phyloP scores from a whole-genome alignment of 2,888 invertebrate species.

The Isotomurus palustris region DNA sequence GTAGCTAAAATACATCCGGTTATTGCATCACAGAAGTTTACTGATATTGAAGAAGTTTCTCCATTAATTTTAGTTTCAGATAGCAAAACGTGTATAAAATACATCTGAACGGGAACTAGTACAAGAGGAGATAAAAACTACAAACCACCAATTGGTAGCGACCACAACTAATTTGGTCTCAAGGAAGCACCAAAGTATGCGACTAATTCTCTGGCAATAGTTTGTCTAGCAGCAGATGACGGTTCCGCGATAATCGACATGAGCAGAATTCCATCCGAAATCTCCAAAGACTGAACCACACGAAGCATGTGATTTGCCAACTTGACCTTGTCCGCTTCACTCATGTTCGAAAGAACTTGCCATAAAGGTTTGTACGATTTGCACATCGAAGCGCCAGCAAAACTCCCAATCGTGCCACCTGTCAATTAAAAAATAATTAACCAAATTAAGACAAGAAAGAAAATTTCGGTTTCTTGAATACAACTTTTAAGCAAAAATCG shows the following conservation, averaged over 20 bases:
- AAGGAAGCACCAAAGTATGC: conserved; percentile 17
- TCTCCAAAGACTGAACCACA: conserved; percentile 28
- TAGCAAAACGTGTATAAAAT: too few relatives aligned
- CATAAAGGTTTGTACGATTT: conserved; percentile 33
- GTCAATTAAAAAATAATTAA: not conserved
- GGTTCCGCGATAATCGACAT: conserved; percentile 31
- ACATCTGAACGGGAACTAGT: too few relatives aligned
- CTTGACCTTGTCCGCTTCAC: conserved; percentile 23
- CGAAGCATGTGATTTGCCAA: conserved; percentile 30
- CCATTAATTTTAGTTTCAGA: too few relatives aligned
- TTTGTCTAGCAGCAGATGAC: conserved; percentile 13
- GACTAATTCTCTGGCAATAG: conserved; percentile 24
- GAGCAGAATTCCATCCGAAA: conserved; percentile 33
- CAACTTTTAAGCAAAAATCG: not conserved
- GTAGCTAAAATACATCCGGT: too few relatives aligned
- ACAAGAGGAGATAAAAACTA: not conserved
- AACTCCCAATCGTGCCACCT: conserved; percentile 35
- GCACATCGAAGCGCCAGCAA: conserved; percentile 21
- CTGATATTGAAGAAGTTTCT: too few relatives aligned
- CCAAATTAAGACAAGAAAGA: not conserved
- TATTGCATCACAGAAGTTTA: too few relatives aligned
- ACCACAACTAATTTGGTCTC: not conserved
- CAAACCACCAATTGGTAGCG: not conserved
- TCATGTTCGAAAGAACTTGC: conserved; percentile 28
- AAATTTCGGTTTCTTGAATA: not conserved